phyloP scores from a whole-genome alignment of 30 jellyfish, hydroid and myxozoan genomes.

The Aurelia aurita complex sp. Pacific region DNA sequence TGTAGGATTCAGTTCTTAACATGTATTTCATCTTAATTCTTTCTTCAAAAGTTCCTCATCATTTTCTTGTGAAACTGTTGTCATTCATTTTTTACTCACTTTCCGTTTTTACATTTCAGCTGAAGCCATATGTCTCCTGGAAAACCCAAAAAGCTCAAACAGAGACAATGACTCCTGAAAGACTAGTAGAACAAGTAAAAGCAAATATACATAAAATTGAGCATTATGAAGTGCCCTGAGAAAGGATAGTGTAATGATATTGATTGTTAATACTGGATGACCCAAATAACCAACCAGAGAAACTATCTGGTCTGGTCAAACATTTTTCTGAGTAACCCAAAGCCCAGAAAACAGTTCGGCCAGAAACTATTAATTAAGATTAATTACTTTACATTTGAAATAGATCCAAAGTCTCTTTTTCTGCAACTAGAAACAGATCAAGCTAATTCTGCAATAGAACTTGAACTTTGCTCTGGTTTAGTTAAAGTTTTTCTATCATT shows the following conservation, averaged over 20 bases:
- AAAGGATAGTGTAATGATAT: not conserved
- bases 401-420: too few species aligned
- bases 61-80: not conserved
- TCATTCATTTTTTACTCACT: not conserved
- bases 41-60: not conserved
- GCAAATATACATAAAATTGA: conserved; percentile 57
- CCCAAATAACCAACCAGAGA: not conserved
- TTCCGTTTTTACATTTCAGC: conserved; percentile 34
- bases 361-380: too few species aligned
- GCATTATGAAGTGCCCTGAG: conserved; percentile 82
- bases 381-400: too few species aligned
- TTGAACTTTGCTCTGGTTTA: too few species aligned
- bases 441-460: too few species aligned
- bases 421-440: too few species aligned
- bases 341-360: too few species aligned
- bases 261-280: not conserved
- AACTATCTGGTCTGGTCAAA: too few species aligned
- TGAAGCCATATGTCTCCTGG: conserved; percentile 94
- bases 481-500: too few species aligned
- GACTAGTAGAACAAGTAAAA: conserved; percentile 69
- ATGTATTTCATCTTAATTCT: too few species aligned
- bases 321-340: too few species aligned
- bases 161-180: conserved; percentile 82
- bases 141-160: conserved; percentile 65
- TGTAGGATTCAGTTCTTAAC: not conserved